Evolutionary conservation across 2,888 invertebrate genomes (phyloP).

Genomic region (Rugalucina vietnamica): DNA sequence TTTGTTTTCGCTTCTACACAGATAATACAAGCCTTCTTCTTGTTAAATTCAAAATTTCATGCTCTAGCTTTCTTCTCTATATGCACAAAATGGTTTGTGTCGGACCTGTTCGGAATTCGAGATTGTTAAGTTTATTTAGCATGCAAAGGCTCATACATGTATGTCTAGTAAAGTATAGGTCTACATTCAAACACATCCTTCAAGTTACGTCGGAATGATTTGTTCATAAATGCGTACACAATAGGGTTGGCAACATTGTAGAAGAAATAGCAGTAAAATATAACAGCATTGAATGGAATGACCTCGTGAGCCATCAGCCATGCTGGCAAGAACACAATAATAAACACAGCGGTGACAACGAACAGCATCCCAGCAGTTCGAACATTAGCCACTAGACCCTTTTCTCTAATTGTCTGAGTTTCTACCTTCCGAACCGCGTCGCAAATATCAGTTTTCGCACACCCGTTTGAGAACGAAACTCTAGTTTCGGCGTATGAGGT

Average conservation of each 20-base stretch:
- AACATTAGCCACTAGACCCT: slow-evolving; percentile 78
- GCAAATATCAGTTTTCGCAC: slow-evolving; percentile 36
- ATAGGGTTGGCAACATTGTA: slow-evolving; percentile 83
- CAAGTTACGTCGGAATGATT: slow-evolving; percentile 81
- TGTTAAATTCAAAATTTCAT: too few species aligned
- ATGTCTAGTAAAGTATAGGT: slow-evolving; percentile 15
- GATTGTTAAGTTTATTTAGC: too few species aligned
- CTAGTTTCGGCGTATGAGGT: slow-evolving; percentile 27
- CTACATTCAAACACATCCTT: slow-evolving; percentile 63
- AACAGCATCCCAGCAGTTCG: slow-evolving; percentile 83
- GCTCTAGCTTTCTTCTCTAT: too few species aligned
- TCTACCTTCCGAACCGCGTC: slow-evolving; percentile 29
- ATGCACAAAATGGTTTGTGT: too few species aligned
- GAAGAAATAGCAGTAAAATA: slow-evolving; percentile 83
- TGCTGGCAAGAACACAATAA: slow-evolving; percentile 82
- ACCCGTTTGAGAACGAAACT: slow-evolving; percentile 47
- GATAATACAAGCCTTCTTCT: too few species aligned
- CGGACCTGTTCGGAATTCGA: too few species aligned
- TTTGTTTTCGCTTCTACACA: too few species aligned
- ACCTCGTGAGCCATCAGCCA: slow-evolving; percentile 79
- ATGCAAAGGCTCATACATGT: too few species aligned
- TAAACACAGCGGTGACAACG: slow-evolving; percentile 82
- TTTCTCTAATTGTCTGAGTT: slow-evolving; percentile 69
- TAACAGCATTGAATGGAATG: slow-evolving; percentile 73
- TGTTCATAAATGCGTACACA: slow-evolving; percentile 83